Evolutionary conservation across 2,797 vertebrate genomes (phyloP).

Genomic region (Bufotes viridis): DNA sequence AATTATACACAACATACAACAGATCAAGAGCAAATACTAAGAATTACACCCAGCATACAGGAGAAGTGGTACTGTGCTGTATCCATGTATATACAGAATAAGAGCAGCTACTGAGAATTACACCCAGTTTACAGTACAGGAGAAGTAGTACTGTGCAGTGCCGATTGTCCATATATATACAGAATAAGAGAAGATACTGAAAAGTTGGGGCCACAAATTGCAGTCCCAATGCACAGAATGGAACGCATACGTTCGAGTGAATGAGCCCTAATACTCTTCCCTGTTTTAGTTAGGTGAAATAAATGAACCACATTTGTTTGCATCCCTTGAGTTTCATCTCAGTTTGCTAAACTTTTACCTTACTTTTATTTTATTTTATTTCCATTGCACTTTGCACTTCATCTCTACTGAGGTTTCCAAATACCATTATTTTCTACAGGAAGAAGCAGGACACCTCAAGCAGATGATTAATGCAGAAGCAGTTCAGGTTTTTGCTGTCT

Average conservation of each 20-base stretch:
- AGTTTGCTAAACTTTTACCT: conserved; percentile 52
- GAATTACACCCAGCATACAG: too few relatives aligned
- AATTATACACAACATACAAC: too few relatives aligned
- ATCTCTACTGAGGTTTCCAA: conserved; percentile 37
- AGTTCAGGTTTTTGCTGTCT: conserved; percentile 31
- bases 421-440: conserved; percentile 39
- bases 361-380: conserved; percentile 28
- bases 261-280: neutral
- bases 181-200: too few relatives aligned
- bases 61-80: too few relatives aligned
- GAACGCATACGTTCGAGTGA: neutral
- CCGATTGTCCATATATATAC: too few relatives aligned
- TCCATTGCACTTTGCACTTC: conserved; percentile 42
- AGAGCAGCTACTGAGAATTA: too few relatives aligned
- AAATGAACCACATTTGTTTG: conserved; percentile 36
- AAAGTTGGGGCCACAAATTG: too few relatives aligned
- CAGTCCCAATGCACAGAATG: neutral
- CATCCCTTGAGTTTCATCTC: conserved; percentile 30
- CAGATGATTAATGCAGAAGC: conserved; percentile 55
- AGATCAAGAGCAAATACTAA: too few relatives aligned
- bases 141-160: too few relatives aligned
- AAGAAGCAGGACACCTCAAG: conserved; percentile 44
- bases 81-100: too few relatives aligned
- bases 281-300: conserved; percentile 41
- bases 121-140: too few relatives aligned